phyloP scores from a whole-genome alignment of 2,888 invertebrate species.

The Campoplex capitator region DNA sequence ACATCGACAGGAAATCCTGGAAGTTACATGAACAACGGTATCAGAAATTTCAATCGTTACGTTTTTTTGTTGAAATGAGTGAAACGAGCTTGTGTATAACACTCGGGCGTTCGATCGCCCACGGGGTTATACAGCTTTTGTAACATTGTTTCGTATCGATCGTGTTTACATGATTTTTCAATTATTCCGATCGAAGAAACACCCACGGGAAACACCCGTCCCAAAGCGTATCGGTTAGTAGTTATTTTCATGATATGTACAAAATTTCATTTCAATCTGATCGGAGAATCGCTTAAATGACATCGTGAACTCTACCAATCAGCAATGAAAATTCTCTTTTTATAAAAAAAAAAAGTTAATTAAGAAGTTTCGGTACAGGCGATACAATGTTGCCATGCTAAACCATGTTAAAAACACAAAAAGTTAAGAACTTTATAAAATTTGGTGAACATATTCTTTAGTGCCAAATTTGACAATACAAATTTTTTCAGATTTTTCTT shows the following conservation, averaged over 20 bases:
- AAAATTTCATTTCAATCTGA: background rate
- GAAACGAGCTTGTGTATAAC: background rate
- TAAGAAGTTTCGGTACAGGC: background rate
- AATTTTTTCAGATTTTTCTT: too few species aligned
- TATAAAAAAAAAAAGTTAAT: background rate
- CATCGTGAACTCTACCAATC: background rate
- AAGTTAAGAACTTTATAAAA: too few species aligned
- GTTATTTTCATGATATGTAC: conserved; percentile 2
- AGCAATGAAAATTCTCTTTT: background rate
- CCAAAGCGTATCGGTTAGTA: background rate
- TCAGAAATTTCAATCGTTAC: background rate
- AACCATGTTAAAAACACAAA: too few species aligned
- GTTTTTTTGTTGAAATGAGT: background rate
- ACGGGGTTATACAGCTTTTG: background rate
- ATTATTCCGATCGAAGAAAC: background rate
- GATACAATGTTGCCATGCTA: too few species aligned
- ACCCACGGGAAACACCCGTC: background rate
- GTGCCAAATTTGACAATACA: too few species aligned
- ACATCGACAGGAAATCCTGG: background rate
- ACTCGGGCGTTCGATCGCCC: background rate
- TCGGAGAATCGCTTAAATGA: background rate
- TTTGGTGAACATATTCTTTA: too few species aligned
- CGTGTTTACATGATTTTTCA: background rate
- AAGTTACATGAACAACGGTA: background rate
- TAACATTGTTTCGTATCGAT: background rate